A percentile compares a stretch with the other conserved stretches of the same genome.
phyloP scores from a whole-genome alignment of 37 sponge, comb jelly and placozoan genomes.

The Agelas oroides region DNA sequence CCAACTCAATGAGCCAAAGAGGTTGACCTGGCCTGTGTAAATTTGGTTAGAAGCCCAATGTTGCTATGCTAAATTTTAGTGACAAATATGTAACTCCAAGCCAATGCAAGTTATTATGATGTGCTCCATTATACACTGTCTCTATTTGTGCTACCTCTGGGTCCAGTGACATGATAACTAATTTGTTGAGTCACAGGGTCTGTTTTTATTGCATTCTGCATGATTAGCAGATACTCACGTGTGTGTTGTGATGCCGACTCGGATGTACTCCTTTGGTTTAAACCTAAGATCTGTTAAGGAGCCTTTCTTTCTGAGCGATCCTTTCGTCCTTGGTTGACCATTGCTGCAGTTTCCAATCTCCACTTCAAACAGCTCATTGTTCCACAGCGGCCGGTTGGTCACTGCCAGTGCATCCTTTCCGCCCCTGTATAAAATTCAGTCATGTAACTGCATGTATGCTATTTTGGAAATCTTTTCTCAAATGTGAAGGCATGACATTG shows the following conservation, averaged over 20 bases:
- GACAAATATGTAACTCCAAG: no score
- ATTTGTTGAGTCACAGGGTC: no score
- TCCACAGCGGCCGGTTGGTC: slow-evolving; percentile 32
- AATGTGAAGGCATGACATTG: neutral
- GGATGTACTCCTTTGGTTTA: slow-evolving; percentile 33
- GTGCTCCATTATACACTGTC: no score
- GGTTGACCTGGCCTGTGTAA: no score
- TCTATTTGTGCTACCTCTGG: no score
- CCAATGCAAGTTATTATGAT: no score
- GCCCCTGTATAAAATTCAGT: slow-evolving; percentile 25
- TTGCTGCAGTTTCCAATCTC: slow-evolving; percentile 1
- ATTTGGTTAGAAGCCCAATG: no score
- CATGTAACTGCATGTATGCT: neutral
- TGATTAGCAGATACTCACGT: neutral
- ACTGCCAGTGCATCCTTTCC: slow-evolving; percentile 33
- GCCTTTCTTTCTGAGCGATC: no score
- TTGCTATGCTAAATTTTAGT: no score
- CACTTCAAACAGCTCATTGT: slow-evolving; percentile 48
- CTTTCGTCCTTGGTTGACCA: slow-evolving; percentile 21
- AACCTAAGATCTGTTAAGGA: neutral
- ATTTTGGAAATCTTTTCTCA: neutral
- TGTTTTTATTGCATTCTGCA: neutral
- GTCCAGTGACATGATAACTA: no score
- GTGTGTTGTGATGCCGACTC: slow-evolving; percentile 51
- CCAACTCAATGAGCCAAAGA: no score